Evolutionary conservation across 2,888 invertebrate genomes (phyloP).

Genomic region (Aphrophora alni): DNA sequence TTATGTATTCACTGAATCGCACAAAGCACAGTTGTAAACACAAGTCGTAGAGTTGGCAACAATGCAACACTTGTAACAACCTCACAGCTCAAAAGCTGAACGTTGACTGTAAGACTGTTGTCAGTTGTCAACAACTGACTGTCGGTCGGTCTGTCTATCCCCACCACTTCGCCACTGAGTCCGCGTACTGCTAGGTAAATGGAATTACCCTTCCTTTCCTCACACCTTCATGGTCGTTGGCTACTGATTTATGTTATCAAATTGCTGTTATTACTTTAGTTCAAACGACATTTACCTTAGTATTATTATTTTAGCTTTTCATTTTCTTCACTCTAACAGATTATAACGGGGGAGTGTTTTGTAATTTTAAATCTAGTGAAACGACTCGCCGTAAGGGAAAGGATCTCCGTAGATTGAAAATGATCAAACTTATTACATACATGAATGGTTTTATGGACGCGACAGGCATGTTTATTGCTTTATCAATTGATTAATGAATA

Average conservation of each 20-base stretch:
- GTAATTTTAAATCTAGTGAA: background rate
- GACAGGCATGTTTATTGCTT: background rate
- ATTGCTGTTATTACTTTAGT: slow-evolving; percentile 9
- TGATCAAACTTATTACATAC: background rate
- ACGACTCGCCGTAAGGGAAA: background rate
- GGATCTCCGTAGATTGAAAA: background rate
- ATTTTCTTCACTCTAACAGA: background rate
- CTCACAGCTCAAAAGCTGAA: background rate
- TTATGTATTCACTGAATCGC: background rate
- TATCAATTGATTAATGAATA: background rate
- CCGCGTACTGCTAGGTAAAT: background rate
- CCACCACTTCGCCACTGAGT: background rate
- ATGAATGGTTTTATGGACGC: background rate
- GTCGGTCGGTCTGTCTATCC: background rate
- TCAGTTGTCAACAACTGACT: background rate
- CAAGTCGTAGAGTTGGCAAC: background rate
- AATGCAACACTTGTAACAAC: background rate
- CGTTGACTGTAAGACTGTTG: background rate
- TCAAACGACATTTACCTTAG: slow-evolving; percentile 6
- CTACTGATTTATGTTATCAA: slow-evolving; percentile 6
- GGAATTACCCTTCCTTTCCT: background rate
- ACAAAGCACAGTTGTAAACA: background rate
- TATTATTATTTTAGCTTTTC: background rate
- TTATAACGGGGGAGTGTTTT: background rate
- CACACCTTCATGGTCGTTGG: slow-evolving; percentile 6